Base-by-base conservation (phyloP, 2,888 invertebrate genomes). In the Parnassius smintheus region DNA sequence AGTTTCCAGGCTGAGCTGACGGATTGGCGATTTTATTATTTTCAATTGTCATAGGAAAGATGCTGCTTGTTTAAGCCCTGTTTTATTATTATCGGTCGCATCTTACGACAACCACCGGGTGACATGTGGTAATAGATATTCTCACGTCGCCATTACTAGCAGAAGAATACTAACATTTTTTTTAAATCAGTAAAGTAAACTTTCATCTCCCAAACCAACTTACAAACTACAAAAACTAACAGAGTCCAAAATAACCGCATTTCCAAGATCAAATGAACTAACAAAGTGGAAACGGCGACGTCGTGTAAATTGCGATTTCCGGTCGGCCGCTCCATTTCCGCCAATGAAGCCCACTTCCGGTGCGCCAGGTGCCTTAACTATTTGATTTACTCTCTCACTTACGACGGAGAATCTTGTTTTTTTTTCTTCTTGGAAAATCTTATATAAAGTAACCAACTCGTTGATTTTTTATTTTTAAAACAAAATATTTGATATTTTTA, bases 241-340 rank as follows among this genome's bases (percentile, higher is more conserved):
- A 56, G 35, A 51, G 56, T 61, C 10, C 51, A 45, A 56, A 61
- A 25, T 61, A 63, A 78, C 59, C 64, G 64, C 69, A 73, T 82
- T 81, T 78, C 81, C 78, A 67, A 65, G 68, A 71, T 73, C 72
- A 73, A 74, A 77, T 75, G 73, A 69, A 70, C 70, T 71, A 71
- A 74, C 76, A 72, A 72, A 73, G 71, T 66, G 68, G 59, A 49
- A 22, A n/a, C 59, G 52, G 67, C 74, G 72, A 68, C 70, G 67
- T 69, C 73, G 80, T 75, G 85, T 80, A 88, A 88, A 88, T 86
- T 86, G 87, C 72, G 74, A 81, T 82, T 80, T 88, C 88, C 88
- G 84, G 83, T 77, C 76, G 80, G 72, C 75, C 80, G 81, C 76
- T 80, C 82, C 79, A 85, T 85, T 87, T 88, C 86, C 86, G 77